These are phyloP conservation scores for Crepidodera aurea DNA, from an alignment of 2,888 invertebrate species.

Conservation along the genomic window DNA sequence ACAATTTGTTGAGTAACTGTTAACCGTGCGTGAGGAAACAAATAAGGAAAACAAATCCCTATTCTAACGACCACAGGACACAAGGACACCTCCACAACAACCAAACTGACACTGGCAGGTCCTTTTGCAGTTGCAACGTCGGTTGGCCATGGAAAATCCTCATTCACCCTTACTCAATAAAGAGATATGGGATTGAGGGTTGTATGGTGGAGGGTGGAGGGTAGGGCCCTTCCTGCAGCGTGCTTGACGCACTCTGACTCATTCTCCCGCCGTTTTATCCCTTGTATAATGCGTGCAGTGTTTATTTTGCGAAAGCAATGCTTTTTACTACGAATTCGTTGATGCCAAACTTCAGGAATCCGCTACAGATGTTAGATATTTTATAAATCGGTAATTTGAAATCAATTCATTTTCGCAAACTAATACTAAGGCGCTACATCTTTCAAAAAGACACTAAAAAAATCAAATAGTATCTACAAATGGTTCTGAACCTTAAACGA, in stretches of 20 bases:
- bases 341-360: slow-evolving; percentile 4
- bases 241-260: slow-evolving; percentile 53
- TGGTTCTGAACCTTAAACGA: no score
- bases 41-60: slow-evolving; percentile 33
- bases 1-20: slow-evolving; percentile 7
- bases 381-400: no score
- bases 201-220: slow-evolving; percentile 37
- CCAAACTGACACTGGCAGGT: slow-evolving; percentile 61
- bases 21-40: slow-evolving; percentile 20
- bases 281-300: slow-evolving; percentile 39
- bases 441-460: no score
- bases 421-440: no score
- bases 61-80: slow-evolving; percentile 61
- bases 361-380: no score
- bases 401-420: no score
- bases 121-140: slow-evolving; percentile 58
- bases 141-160: slow-evolving; percentile 58
- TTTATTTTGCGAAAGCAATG: slow-evolving; percentile 35
- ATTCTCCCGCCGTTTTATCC: slow-evolving; percentile 47
- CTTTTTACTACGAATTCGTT: slow-evolving; percentile 16
- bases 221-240: slow-evolving; percentile 50
- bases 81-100: slow-evolving; percentile 59
- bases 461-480: no score
- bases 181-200: slow-evolving; percentile 54
- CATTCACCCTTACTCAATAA: slow-evolving; percentile 57